phyloP scores from a whole-genome alignment of 2,113 vertebrate species.

The Antechinus stuartii region DNA sequence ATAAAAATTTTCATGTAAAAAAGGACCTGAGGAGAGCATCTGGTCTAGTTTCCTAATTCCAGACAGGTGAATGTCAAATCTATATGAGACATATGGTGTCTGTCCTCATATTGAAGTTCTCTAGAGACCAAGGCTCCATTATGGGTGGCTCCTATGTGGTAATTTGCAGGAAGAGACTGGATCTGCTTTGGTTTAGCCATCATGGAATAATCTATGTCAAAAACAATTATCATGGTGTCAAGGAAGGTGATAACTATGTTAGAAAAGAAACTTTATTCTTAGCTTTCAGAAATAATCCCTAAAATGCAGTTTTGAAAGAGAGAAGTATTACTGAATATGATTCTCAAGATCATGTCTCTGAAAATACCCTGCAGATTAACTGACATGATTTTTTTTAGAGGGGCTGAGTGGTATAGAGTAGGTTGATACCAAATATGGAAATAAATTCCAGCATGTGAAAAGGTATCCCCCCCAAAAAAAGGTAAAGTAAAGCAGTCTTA shows the following conservation, averaged over 20 bases:
- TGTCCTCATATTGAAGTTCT: neutral
- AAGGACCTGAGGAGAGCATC: conserved; percentile 27
- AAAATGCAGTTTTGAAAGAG: neutral
- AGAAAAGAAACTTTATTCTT: neutral
- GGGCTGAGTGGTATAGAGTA: neutral
- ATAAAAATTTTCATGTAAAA: neutral
- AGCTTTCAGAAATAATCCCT: accelerated
- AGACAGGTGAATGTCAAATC: neutral
- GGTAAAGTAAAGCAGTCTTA: neutral
- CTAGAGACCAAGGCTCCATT: neutral
- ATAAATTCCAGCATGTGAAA: neutral
- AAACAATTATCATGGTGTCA: neutral
- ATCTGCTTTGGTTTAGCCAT: neutral
- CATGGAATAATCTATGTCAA: neutral
- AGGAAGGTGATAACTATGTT: neutral
- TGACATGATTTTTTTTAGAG: neutral
- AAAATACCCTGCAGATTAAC: neutral
- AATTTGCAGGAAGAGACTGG: neutral
- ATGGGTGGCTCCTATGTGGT: neutral
- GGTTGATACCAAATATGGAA: neutral
- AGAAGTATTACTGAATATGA: neutral
- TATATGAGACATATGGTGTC: neutral
- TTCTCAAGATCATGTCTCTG: neutral
- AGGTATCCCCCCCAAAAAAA: neutral
- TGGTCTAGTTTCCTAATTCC: neutral